Evolutionary conservation across 2,113 vertebrate species (phyloP).

Genomic region (Choloepus hoffmanni): DNA sequence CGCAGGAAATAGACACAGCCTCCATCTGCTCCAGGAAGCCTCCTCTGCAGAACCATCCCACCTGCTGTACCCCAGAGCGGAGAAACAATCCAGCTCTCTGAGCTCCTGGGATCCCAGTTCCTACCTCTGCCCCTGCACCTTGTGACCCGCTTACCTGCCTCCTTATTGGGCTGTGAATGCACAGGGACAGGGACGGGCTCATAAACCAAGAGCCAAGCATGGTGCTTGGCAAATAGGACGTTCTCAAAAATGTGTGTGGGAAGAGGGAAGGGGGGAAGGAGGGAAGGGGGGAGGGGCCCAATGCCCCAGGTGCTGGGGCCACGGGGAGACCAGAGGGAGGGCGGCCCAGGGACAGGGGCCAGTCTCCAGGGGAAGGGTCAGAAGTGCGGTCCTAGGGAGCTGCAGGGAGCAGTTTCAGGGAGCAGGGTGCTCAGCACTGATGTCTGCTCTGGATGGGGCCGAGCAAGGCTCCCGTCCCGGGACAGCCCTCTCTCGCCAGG

Average conservation of each 20-base stretch:
- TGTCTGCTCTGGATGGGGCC: background rate
- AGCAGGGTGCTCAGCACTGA: too few species aligned
- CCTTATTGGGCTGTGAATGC: background rate
- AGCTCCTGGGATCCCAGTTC: background rate
- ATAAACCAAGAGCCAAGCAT: background rate
- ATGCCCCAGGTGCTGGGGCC: background rate
- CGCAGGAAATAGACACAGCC: background rate
- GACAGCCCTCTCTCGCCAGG: background rate
- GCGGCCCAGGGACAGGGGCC: background rate
- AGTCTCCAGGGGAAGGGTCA: rapidly evolving
- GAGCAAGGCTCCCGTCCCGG: background rate
- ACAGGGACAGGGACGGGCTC: background rate
- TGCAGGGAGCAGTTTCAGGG: too few species aligned
- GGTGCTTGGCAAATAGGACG: background rate
- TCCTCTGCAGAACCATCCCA: too few species aligned
- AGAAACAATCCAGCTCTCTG: background rate
- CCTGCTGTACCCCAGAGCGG: too few species aligned
- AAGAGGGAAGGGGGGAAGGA: too few species aligned
- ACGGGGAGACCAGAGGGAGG: background rate
- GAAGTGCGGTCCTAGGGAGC: background rate
- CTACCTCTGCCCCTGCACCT: background rate
- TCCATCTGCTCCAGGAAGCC: background rate
- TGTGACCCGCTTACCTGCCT: background rate
- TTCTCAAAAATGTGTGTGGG: background rate
- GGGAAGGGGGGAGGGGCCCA: background rate